phyloP scores from a whole-genome alignment of 2,888 invertebrate genomes.

The Isotomurus palustris region DNA sequence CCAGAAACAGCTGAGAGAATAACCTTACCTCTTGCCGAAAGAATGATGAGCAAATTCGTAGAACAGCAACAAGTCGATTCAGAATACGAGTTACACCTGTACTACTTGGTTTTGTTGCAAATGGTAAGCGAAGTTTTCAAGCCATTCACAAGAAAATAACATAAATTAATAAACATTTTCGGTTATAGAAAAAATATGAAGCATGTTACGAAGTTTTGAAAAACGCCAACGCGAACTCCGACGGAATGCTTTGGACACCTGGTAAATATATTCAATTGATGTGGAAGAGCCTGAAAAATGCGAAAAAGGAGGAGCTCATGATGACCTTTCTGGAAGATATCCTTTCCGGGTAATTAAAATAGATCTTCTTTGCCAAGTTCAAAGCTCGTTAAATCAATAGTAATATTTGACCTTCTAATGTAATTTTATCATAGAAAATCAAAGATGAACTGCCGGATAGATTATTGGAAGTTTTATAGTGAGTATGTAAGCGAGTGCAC shows the following conservation, averaged over 20 bases:
- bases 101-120: slow-evolving; percentile 75
- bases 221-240: neutral
- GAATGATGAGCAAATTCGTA: slow-evolving; percentile 88
- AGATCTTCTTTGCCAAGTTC: too few relatives aligned
- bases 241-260: neutral
- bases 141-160: neutral
- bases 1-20: neutral
- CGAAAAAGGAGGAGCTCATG: neutral
- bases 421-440: too few relatives aligned
- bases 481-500: neutral
- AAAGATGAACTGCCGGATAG: too few relatives aligned
- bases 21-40: slow-evolving; percentile 79
- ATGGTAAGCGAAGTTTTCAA: slow-evolving; percentile 36
- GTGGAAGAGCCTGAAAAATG: neutral
- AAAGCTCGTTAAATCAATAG: too few relatives aligned
- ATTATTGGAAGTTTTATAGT: neutral
- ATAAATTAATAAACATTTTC: neutral
- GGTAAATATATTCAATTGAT: neutral
- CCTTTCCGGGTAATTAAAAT: too few relatives aligned
- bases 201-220: neutral
- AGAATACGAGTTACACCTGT: slow-evolving; percentile 88
- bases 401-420: too few relatives aligned
- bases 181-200: neutral
- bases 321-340: neutral
- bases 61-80: slow-evolving; percentile 78